A percentile compares a stretch with the other conserved stretches of the same genome.
Evolutionary conservation across 1,140 invertebrate genomes (phyloP).

Genomic region (Coptotermes formosanus): DNA sequence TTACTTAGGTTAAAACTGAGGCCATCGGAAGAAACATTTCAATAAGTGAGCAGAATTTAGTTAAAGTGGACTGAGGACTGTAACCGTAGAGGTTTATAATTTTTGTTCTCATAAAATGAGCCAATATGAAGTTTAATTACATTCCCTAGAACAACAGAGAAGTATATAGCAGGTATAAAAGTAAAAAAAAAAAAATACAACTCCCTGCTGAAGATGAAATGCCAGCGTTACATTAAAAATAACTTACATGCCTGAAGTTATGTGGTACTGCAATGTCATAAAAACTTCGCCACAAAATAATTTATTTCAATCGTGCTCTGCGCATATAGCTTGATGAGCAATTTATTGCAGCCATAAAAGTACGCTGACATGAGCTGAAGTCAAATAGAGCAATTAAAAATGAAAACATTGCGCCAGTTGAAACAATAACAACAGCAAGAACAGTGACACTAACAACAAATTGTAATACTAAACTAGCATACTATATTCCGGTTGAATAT

Average conservation of each 20-base stretch:
- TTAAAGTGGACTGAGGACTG: too few species aligned
- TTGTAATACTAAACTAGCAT: too few species aligned
- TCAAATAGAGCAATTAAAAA: neutral
- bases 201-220: neutral
- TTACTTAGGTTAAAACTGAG: too few species aligned
- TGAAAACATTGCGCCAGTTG: neutral
- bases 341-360: neutral
- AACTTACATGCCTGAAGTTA: neutral
- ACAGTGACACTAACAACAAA: neutral
- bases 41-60: too few species aligned
- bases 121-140: neutral
- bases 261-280: neutral
- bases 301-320: neutral
- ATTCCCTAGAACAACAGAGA: neutral
- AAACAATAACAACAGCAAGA: neutral
- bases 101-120: neutral
- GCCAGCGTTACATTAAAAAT: neutral
- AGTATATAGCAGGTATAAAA: neutral
- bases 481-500: too few species aligned
- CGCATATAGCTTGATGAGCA: neutral
- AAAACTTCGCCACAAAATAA: neutral
- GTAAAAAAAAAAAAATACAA: neutral
- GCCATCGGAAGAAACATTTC: too few species aligned
- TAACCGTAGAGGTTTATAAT: too few species aligned
- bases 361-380: neutral